Percentiles rank a stretch among this genome's conserved stretches.
Conservation (phyloP, 92 coral and sea anemone species). For the Scolanthus callimorphus region DNA sequence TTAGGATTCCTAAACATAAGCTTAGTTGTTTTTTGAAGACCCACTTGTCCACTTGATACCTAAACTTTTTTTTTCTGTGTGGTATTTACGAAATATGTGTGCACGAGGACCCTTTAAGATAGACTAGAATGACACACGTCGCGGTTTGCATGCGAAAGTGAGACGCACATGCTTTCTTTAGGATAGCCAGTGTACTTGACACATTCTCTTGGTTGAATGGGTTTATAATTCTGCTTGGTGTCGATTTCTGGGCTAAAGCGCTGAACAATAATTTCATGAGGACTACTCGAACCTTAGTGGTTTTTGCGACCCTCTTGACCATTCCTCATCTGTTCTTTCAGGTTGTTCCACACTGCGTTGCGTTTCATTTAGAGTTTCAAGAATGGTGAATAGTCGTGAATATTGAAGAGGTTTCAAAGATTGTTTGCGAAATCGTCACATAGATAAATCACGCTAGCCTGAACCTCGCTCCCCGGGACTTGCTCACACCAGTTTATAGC, state of each 20-base stretch:
- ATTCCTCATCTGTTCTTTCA: conserved; percentile 29
- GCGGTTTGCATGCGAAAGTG: conserved; percentile 43
- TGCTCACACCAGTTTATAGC: too few relatives aligned
- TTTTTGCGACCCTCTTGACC: conserved; percentile 1
- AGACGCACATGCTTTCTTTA: conserved; percentile 62
- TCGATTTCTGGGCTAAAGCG: conserved; percentile 43
- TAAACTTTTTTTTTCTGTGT: too few relatives aligned
- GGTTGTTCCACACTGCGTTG: conserved; percentile 25
- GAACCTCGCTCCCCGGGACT: too few relatives aligned
- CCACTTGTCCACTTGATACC: too few relatives aligned
- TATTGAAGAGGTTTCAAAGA: too few relatives aligned
- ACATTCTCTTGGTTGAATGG: conserved; percentile 56
- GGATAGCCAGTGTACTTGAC: conserved; percentile 34
- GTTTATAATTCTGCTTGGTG: conserved; percentile 48
- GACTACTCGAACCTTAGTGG: conserved; percentile 26
- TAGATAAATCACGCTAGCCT: too few relatives aligned
- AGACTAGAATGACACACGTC: conserved; percentile 53
- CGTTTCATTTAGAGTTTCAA: too few relatives aligned
- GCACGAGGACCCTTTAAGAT: conserved; percentile 58
- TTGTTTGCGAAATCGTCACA: too few relatives aligned
- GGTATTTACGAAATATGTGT: conserved; percentile 48
- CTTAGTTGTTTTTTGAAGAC: too few relatives aligned
- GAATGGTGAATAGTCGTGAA: too few relatives aligned
- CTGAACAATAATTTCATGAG: conserved; percentile 48
- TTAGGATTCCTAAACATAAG: too few relatives aligned